Conservation (phyloP, 2,888 invertebrate genomes). For the Catocala nupta region DNA sequence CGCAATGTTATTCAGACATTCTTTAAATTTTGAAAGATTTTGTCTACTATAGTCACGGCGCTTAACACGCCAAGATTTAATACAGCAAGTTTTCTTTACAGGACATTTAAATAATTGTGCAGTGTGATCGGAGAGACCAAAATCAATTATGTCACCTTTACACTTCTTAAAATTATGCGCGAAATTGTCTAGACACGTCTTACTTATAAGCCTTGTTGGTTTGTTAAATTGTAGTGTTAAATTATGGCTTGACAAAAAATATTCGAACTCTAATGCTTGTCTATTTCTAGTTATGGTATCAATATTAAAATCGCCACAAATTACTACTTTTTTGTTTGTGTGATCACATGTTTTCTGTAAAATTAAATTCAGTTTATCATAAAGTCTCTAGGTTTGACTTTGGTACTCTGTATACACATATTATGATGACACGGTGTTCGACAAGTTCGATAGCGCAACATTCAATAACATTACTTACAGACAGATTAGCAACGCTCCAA, state of each 20-base stretch:
- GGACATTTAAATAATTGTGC: no score
- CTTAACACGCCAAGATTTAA: conserved; percentile 10
- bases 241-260: not conserved
- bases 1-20: conserved; percentile 3
- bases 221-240: not conserved
- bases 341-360: not conserved
- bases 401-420: not conserved
- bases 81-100: conserved; percentile 12
- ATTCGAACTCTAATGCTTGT: not conserved
- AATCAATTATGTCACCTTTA: no score
- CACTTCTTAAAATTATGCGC: no score
- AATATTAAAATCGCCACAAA: not conserved
- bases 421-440: not conserved
- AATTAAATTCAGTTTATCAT: not conserved
- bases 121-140: no score
- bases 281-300: not conserved
- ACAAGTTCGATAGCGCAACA: not conserved
- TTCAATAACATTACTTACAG: not conserved
- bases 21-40: conserved; percentile 6
- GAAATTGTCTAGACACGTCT: no score
- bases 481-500: not conserved
- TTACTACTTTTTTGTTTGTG: not conserved
- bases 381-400: not conserved
- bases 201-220: not conserved
- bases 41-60: not conserved